These are phyloP conservation scores for Epinotia nisella DNA, from an alignment of 2,888 invertebrate species.

Conservation along the genomic window DNA sequence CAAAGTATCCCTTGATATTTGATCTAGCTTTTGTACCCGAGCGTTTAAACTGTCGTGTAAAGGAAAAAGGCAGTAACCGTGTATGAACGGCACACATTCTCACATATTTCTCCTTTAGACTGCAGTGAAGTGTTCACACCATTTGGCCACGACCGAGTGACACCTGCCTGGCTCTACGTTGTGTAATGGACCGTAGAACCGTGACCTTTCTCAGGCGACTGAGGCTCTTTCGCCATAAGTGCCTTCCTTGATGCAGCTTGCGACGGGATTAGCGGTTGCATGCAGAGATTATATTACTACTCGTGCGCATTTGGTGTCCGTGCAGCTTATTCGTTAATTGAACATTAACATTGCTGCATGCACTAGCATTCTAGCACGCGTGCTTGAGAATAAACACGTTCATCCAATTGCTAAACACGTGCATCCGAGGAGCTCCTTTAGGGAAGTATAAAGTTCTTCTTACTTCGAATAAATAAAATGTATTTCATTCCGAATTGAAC, in stretches of 20 bases:
- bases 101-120: slow-evolving; percentile 3
- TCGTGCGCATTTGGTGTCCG: slow-evolving; percentile 13
- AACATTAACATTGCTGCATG: slow-evolving; percentile 8
- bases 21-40: background rate
- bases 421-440: slow-evolving; percentile 5
- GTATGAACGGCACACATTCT: slow-evolving; percentile 7
- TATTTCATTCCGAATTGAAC: slow-evolving; percentile 23
- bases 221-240: slow-evolving; percentile 43
- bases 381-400: background rate
- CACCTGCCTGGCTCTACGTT: slow-evolving; percentile 53
- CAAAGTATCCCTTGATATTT: background rate
- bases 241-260: slow-evolving; percentile 26
- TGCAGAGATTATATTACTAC: slow-evolving; percentile 18
- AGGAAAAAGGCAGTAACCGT: slow-evolving; percentile 3
- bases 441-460: slow-evolving; percentile 7
- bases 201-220: slow-evolving; percentile 62
- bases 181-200: slow-evolving; percentile 59
- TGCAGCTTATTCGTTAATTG: slow-evolving; percentile 6
- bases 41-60: background rate
- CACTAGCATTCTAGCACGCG: background rate
- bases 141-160: slow-evolving; percentile 56
- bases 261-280: slow-evolving; percentile 22
- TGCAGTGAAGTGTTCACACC: slow-evolving; percentile 39
- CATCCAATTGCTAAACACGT: too few species aligned
- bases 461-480: slow-evolving; percentile 21